Percentiles rank a stretch among this genome's conserved stretches.
phyloP scores from a whole-genome alignment of 2,797 vertebrate species.

The Pseudochirops corinnae region DNA sequence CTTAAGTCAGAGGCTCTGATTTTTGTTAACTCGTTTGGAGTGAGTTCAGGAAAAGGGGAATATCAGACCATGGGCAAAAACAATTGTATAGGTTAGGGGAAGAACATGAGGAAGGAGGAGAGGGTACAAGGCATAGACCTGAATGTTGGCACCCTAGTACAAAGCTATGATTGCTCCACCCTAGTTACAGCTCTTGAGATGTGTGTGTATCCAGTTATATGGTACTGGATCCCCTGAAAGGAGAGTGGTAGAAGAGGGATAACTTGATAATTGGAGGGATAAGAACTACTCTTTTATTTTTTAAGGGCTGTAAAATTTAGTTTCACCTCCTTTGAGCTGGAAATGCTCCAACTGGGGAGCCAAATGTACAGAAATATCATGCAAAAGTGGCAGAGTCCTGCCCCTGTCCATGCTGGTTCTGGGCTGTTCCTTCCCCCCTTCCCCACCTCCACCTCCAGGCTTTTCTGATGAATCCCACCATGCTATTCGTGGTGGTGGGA shows the following conservation, averaged over 20 bases:
- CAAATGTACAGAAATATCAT: background rate
- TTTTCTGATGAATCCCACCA: background rate
- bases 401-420: background rate
- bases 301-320: background rate
- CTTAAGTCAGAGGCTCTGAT: background rate
- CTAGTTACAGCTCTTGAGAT: background rate
- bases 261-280: background rate
- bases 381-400: background rate
- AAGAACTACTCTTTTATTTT: background rate
- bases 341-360: background rate
- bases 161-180: background rate
- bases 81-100: background rate
- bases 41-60: background rate
- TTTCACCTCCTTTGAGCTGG: background rate
- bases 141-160: background rate
- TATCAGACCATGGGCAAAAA: background rate
- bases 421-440: background rate
- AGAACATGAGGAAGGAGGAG: background rate
- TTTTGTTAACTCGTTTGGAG: background rate
- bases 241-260: background rate
- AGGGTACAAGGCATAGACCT: background rate
- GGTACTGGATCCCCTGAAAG: background rate
- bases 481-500: too few relatives aligned
- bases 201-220: background rate
- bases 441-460: fast-evolving